phyloP scores from a whole-genome alignment of 2,113 vertebrate species.

The Ictalurus punctatus region DNA sequence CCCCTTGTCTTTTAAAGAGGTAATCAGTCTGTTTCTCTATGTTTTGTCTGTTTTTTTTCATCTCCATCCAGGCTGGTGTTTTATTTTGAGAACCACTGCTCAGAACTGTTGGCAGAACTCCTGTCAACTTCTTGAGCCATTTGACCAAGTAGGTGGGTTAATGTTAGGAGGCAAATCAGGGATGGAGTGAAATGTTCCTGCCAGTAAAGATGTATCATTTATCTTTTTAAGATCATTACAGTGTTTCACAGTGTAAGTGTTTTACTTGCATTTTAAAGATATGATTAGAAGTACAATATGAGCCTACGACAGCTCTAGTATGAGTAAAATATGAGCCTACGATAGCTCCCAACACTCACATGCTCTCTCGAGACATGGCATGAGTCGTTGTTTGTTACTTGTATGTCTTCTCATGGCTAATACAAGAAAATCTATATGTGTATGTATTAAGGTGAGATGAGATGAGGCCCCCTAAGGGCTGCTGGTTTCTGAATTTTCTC shows the following conservation, averaged over 20 bases:
- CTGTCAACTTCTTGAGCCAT: slow-evolving; percentile 39
- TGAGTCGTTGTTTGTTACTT: too few relatives aligned
- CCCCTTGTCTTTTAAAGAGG: slow-evolving; percentile 41
- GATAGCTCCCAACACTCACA: too few relatives aligned
- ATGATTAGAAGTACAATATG: background rate
- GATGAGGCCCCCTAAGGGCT: too few relatives aligned
- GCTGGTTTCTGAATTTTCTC: too few relatives aligned
- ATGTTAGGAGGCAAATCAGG: background rate
- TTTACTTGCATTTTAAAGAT: background rate
- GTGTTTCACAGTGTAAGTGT: background rate
- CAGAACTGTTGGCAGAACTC: background rate
- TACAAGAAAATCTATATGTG: too few relatives aligned
- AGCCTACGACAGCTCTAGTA: too few relatives aligned
- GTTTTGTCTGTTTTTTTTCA: background rate
- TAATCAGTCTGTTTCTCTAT: slow-evolving; percentile 36
- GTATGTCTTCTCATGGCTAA: too few relatives aligned
- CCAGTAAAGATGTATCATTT: background rate
- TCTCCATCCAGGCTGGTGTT: background rate
- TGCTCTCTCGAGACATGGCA: too few relatives aligned
- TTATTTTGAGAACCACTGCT: slow-evolving; percentile 36
- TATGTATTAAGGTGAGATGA: too few relatives aligned
- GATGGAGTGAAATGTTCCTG: background rate
- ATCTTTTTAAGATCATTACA: background rate
- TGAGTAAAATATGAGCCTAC: too few relatives aligned
- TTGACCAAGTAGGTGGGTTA: background rate